phyloP scores from a whole-genome alignment of 2,888 invertebrate genomes.

The Cephus spinipes region DNA sequence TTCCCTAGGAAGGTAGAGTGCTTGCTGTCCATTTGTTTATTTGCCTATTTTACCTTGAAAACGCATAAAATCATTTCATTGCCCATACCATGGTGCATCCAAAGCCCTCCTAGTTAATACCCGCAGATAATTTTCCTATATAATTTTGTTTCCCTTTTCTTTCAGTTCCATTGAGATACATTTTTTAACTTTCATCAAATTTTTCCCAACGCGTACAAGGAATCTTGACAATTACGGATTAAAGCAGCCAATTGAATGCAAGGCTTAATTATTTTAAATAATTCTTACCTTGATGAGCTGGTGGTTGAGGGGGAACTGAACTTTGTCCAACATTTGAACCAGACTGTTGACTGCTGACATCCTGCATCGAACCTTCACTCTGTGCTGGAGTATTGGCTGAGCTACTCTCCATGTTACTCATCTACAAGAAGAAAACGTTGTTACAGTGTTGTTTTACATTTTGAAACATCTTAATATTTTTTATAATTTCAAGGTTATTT shows the following conservation, averaged over 20 bases:
- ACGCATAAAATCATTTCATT: background rate
- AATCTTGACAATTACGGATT: background rate
- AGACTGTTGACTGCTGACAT: conserved; percentile 54
- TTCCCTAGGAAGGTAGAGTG: background rate
- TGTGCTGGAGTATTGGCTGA: conserved; percentile 56
- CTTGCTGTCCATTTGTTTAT: background rate
- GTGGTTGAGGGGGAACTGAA: conserved; percentile 54
- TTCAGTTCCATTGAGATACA: background rate
- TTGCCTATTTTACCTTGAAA: background rate
- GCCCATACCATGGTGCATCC: background rate
- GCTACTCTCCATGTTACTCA: conserved; percentile 62
- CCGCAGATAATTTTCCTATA: background rate
- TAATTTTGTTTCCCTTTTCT: background rate
- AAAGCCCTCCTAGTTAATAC: background rate
- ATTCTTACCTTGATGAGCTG: conserved; percentile 59
- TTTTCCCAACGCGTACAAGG: background rate
- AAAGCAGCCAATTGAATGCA: background rate
- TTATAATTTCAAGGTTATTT: background rate
- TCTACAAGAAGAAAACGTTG: conserved; percentile 34
- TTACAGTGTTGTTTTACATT: background rate
- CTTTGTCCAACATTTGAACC: conserved; percentile 52
- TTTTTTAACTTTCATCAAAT: background rate
- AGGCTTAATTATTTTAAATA: background rate
- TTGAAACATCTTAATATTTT: background rate
- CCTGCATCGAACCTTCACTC: conserved; percentile 57